Base-by-base conservation (phyloP, 2,888 invertebrate species). In the Mantis religiosa region DNA sequence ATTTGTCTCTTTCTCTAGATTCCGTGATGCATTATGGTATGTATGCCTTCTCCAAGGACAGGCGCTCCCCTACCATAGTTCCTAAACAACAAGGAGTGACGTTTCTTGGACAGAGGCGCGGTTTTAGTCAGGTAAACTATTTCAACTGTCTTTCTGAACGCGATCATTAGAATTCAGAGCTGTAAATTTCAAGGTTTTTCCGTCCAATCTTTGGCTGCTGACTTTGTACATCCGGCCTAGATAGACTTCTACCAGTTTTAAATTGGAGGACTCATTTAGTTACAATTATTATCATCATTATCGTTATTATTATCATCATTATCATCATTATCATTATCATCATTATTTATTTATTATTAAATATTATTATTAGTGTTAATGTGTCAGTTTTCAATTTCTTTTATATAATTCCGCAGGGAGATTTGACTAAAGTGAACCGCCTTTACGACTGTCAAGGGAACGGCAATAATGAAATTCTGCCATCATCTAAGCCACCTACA, bases 21-120 rank as follows among this genome's bases (percentile, higher is more conserved):
- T 93, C 92, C 9, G 91, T 93, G n/a, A 93, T 93, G 93, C 93
- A 93, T 90, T 93, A 93, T 90, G 92, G 92, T 1, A 90, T 92
- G 7, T 92, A 92, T 89, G 92, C 92, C 81, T 93, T 93, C 91
- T 91, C 93, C 28, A 91, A 90, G 86, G 91, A 92, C 88, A 89
- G 91, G 4, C 90, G 90, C 0, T 90, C 90, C 25, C 92, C 93
- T 0, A 93, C 93, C 12, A 92, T 93, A 54, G 89, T 92, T 0
- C 92, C 93, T 0, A 92, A 91, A 86, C 90, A 90, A 54, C 89
- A 91, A 4, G 91, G 91, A 41, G 91, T 90, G 6, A 89, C 91
- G 83, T 41, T 41, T 12, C 91, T 93, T 71, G 93, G 93, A 0
- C 93, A 93, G 89, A 89, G 93, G 25, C 89, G 91, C 12, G 92